Percentiles rank a stretch among this genome's conserved stretches.
phyloP scores from a whole-genome alignment of 2,888 invertebrate genomes.

The Biston stratarius region DNA sequence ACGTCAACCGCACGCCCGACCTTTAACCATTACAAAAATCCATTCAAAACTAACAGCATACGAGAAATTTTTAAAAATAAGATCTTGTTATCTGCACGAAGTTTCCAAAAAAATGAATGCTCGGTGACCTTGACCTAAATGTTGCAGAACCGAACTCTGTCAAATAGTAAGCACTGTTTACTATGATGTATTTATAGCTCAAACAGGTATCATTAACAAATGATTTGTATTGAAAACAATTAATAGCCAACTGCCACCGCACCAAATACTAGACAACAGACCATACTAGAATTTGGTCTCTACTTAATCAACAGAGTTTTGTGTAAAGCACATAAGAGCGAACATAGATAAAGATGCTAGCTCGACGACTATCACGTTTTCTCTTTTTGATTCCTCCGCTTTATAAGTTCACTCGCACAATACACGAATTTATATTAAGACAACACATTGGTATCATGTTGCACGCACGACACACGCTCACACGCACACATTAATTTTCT shows the following conservation, averaged over 20 bases:
- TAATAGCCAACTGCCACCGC: conserved; percentile 12
- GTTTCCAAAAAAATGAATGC: conserved; percentile 47
- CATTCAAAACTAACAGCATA: conserved; percentile 50
- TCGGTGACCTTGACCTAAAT: conserved; percentile 83
- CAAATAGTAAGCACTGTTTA: conserved; percentile 52
- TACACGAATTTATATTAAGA: conserved; percentile 39
- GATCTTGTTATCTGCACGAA: conserved; percentile 22
- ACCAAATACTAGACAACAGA: conserved; percentile 16
- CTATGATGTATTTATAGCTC: conserved; percentile 52
- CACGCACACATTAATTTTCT: conserved; percentile 66
- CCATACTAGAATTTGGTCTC: conserved; percentile 18
- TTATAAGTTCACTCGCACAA: conserved; percentile 41
- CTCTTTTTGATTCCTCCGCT: conserved; percentile 39
- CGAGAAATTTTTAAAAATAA: conserved; percentile 10
- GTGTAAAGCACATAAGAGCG: conserved; percentile 31
- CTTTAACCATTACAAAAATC: conserved; percentile 61
- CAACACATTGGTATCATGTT: conserved; percentile 41
- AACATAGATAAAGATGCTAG: conserved; percentile 34
- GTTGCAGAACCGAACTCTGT: conserved; percentile 54
- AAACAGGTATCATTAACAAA: conserved; percentile 37
- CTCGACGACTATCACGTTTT: conserved; percentile 31
- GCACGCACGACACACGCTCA: conserved; percentile 52
- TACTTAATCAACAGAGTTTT: conserved; percentile 24
- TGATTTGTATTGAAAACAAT: conserved; percentile 21
- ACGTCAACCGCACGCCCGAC: conserved; percentile 69